Evolutionary conservation across 2,888 invertebrate genomes (phyloP), one percentile per base, ranked within the genome.

Genomic region (Steinernema carpocapsae): DNA sequence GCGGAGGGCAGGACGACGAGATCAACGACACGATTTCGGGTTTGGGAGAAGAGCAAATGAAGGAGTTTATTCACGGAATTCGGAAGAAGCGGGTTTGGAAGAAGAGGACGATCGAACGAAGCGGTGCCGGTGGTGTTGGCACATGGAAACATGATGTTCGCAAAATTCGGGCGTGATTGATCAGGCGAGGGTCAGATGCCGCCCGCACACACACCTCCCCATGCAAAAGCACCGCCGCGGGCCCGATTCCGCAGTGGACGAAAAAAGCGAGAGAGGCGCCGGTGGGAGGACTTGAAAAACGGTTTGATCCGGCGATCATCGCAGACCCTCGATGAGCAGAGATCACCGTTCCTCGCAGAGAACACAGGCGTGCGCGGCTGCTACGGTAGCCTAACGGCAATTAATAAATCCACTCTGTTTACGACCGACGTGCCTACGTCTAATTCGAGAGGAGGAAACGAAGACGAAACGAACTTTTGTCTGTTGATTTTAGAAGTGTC

Each of bases 111-210:
- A 48, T 4, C 48, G 48, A 48, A 48, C 48, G 48, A 48, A 3
- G 48, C 48, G 48, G 48, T 4, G 37, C 10, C 10, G 3, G 37
- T 10, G 2, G 52, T 26, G 37, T 64, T 26, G 29, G 29, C 14
- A 32, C 64, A 64, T 64, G 64, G 64, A 64, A 64, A 64, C 64
- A 64, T 32, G 64, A 32, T 64, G 64, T 64, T 64, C 64, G 64
- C 17, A 10, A 17, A 26, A 64, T n/a, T 29, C 32, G 12, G 14
- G 2, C 64, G 29, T 64, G 17, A 64, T 64, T 26, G 64, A 64
- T 64, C 64, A 64, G 37, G 17, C 64, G 56, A 26, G 64, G 64
- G 64, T 64, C 64, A 64, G 64, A 64, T 64, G 29, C 64, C 64
- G 64, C 64, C 64, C 64, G 64, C 64, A 64, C 64, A 52, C 52